These are phyloP conservation scores for Drosophila austrosaltans DNA, from an alignment of 2,888 invertebrate genomes.

Conservation along the genomic window DNA sequence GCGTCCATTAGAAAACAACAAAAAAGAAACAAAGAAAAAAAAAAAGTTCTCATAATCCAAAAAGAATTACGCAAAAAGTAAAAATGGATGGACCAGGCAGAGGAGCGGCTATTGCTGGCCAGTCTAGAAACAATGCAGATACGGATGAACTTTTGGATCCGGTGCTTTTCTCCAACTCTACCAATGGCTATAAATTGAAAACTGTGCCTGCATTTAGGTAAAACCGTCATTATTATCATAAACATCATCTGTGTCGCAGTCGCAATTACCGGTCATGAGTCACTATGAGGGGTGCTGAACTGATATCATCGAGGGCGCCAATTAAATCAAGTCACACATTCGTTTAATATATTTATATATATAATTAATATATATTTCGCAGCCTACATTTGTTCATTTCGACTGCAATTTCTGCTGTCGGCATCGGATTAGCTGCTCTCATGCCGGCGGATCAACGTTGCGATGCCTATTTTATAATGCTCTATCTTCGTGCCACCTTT, in stretches of 20 bases:
- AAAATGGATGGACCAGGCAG: constrained; percentile 42
- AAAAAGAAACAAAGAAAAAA: constrained; percentile 25
- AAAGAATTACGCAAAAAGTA: constrained; percentile 29
- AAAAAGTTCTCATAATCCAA: constrained; percentile 25
- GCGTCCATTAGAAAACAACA: constrained; percentile 18
- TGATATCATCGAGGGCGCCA: constrained; percentile 1
- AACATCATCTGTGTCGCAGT: constrained; percentile 26
- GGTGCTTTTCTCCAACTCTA: constrained; percentile 76
- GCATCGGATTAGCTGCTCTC: constrained; percentile 74
- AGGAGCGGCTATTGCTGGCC: constrained; percentile 40
- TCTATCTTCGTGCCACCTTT: constrained; percentile 85
- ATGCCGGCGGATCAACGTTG: constrained; percentile 83
- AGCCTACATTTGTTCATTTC: constrained; percentile 82
- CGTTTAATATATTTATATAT: not conserved
- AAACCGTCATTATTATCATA: constrained; percentile 16
- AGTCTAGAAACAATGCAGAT: constrained; percentile 55
- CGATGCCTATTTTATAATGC: constrained; percentile 86
- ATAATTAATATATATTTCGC: constrained; percentile 18
- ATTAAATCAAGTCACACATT: constrained; percentile 35
- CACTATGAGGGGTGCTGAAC: constrained; percentile 31
- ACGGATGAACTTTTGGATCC: constrained; percentile 80
- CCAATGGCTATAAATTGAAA: constrained; percentile 77
- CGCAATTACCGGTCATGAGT: constrained; percentile 47
- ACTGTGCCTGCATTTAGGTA: constrained; percentile 82
- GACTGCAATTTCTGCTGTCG: constrained; percentile 80